Evolutionary conservation across 2,888 invertebrate genomes (phyloP).

Genomic region (Patella pellucida): DNA sequence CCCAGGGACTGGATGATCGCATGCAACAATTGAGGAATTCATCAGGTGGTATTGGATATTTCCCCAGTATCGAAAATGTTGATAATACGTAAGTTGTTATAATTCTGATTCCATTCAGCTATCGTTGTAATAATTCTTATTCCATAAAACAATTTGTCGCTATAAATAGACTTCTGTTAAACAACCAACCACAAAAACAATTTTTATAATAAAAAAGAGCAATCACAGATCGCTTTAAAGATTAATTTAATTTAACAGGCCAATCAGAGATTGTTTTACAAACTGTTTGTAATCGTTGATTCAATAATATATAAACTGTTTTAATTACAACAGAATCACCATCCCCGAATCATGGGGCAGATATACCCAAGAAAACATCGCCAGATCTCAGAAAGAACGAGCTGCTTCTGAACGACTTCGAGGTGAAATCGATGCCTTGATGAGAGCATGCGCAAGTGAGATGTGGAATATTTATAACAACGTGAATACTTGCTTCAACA

Average conservation of each 20-base stretch:
- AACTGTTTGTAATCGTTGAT: too few species aligned
- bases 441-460: slow-evolving; percentile 65
- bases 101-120: not conserved
- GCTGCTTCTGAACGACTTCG: slow-evolving; percentile 64
- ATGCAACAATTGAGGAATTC: slow-evolving; percentile 65
- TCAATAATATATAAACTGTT: not conserved
- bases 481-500: slow-evolving; percentile 68
- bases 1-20: slow-evolving; percentile 72
- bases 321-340: slow-evolving; percentile 75
- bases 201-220: too few species aligned
- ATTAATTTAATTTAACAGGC: not conserved
- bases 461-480: slow-evolving; percentile 70
- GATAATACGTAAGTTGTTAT: slow-evolving; percentile 65
- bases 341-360: slow-evolving; percentile 73
- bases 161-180: too few species aligned
- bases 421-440: slow-evolving; percentile 64
- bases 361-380: slow-evolving; percentile 69
- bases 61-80: slow-evolving; percentile 64
- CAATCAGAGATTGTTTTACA: too few species aligned
- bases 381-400: slow-evolving; percentile 67
- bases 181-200: too few species aligned
- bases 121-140: too few species aligned
- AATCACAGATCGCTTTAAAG: not conserved
- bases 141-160: too few species aligned
- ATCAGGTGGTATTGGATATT: slow-evolving; percentile 62